Base-by-base conservation (phyloP, 2,797 vertebrate species). In the Stomatorhinus walkeri region DNA sequence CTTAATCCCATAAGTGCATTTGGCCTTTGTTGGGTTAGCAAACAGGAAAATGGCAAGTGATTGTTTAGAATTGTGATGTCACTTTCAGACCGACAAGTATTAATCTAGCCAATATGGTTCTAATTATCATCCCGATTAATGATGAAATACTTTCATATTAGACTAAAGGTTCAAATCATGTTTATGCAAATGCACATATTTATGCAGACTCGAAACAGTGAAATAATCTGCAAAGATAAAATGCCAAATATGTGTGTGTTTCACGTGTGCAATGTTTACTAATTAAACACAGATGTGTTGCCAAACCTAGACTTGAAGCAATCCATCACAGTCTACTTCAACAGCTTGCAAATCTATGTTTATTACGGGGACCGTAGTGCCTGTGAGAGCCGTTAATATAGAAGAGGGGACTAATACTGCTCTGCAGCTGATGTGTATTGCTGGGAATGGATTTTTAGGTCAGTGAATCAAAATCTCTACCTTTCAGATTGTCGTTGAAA, bases 221-320 rank as follows among this genome's bases (percentile, higher is more conserved):
- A 85, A 51, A 51, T 51, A 85, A 85, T 49, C 81, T 85, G 81
- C 40, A 28, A 43, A 51, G 81, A 22, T 51, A 28, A 85, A 85
- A 49, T 51, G n/a, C n/a, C 46, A n/a, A 85, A 83, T 46, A 85
- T 22, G 48, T 24, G 76, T 46, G 46, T 84, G 16, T 85, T 48
- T 48, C 48, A 85, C 48, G 9, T 49, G 81, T 49, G 19, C 81
- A 49, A 5, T 85, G n/a, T 83, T 56, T 85, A 84, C 43, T 54
- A 68, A 85, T 81, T 72, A 68, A 87, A 81, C 87, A 87, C 88
- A 89, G 88, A 89, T 90, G 85, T 88, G 86, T 51, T 85, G 88
- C 85, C 85, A 81, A 43, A 87, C 49, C 24, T 52, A 76, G 87
- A 64, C 68, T 61, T 46, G 14, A 19, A 88, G 28, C 64, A 51